Conservation (phyloP, 2,113 vertebrate genomes). For the Epinephelus cyanopodus region DNA sequence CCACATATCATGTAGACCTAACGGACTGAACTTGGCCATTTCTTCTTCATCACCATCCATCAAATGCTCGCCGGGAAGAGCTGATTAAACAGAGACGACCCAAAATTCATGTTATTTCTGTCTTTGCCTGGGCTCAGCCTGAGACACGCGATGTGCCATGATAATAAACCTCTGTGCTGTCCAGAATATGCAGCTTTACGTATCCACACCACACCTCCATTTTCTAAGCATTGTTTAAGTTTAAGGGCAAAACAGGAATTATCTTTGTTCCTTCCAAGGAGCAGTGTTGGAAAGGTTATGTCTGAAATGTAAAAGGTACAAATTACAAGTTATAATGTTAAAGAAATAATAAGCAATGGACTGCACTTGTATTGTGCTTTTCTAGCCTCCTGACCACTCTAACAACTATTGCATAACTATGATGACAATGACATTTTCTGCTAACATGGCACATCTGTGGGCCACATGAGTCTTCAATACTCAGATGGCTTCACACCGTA, state of each 20-base stretch:
- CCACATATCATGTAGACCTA: conserved; percentile 16
- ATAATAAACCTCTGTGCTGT: conserved; percentile 48
- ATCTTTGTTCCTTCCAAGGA: conserved; percentile 28
- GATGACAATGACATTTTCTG: conserved; percentile 1
- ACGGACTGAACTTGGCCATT: conserved; percentile 22
- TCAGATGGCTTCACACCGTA: conserved; percentile 56
- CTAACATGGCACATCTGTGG: conserved; percentile 77
- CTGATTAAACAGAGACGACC: conserved; percentile 57
- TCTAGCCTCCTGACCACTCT: too few species aligned
- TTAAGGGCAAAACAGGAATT: conserved; percentile 50
- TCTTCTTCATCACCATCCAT: conserved; percentile 43
- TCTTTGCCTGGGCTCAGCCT: conserved; percentile 42
- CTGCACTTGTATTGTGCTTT: too few species aligned
- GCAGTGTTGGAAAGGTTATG: too few species aligned
- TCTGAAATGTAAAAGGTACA: too few species aligned
- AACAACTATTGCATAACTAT: not conserved
- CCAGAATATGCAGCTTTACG: conserved; percentile 4
- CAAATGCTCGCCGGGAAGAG: conserved; percentile 40
- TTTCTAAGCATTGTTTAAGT: conserved; percentile 52
- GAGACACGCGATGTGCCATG: conserved; percentile 37
- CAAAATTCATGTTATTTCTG: conserved; percentile 58
- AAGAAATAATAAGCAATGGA: too few species aligned
- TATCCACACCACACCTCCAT: conserved; percentile 7
- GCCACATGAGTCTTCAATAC: conserved; percentile 77
- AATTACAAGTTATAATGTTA: too few species aligned